These are phyloP conservation scores for Agrochola litura DNA, from an alignment of 2,888 invertebrate genomes.

Conservation along the genomic window DNA sequence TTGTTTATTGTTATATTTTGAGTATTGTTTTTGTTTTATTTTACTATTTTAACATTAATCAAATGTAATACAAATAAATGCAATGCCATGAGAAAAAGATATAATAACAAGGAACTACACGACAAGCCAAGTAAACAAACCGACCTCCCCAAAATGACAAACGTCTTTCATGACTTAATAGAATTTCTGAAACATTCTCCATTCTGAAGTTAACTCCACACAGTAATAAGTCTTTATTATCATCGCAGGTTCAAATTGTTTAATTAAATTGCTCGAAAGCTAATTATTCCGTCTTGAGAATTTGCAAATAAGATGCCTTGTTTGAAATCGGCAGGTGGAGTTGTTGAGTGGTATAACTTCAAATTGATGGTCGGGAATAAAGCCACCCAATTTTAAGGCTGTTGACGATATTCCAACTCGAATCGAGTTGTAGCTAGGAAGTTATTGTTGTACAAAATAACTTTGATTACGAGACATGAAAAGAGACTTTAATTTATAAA, in stretches of 20 bases:
- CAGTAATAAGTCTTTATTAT: slow-evolving; percentile 65
- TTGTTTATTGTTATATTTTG: no score
- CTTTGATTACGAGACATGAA: slow-evolving; percentile 3
- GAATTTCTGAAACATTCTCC: slow-evolving; percentile 50
- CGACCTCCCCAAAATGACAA: slow-evolving; percentile 10
- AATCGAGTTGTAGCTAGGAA: slow-evolving; percentile 12
- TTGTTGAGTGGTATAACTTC: slow-evolving; percentile 54
- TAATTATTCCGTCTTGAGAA: slow-evolving; percentile 69
- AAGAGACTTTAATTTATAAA: no score
- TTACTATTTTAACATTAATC: no score
- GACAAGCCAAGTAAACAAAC: slow-evolving; percentile 18
- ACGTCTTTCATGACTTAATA: slow-evolving; percentile 23
- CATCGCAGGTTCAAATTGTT: slow-evolving; percentile 64
- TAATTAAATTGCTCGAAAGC: slow-evolving; percentile 68
- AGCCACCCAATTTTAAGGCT: slow-evolving; percentile 32
- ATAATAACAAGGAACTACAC: background rate
- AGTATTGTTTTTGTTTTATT: no score
- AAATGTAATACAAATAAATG: no score
- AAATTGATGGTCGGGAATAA: slow-evolving; percentile 48
- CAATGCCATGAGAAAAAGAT: background rate
- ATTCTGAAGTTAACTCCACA: slow-evolving; percentile 44
- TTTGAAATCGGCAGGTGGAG: slow-evolving; percentile 57
- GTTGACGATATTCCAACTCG: slow-evolving; percentile 2
- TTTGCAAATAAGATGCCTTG: slow-evolving; percentile 59
- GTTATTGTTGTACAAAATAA: background rate